phyloP scores from a whole-genome alignment of 1,140 invertebrate genomes.

The Pissodes strobi region DNA sequence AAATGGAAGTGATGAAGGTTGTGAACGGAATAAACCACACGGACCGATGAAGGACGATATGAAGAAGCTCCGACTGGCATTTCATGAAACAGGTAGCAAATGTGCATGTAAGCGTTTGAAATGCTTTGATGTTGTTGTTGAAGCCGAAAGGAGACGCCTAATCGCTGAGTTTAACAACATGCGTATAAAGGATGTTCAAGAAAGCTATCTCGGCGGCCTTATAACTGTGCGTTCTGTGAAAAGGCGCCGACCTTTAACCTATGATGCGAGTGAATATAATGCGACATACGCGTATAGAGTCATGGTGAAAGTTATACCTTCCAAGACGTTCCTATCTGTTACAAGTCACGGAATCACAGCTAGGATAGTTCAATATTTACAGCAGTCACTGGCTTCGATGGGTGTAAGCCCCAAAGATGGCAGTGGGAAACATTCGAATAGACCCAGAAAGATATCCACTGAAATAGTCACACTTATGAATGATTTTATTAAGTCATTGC shows the following conservation, averaged over 20 bases:
- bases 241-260: background rate
- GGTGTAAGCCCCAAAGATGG: slow-evolving; percentile 10
- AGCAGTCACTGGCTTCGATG: slow-evolving; percentile 4
- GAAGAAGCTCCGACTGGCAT: background rate
- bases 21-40: slow-evolving; percentile 6
- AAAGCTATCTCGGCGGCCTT: background rate
- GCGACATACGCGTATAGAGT: background rate
- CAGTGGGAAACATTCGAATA: slow-evolving; percentile 1
- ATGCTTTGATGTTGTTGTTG: slow-evolving; percentile 8
- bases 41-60: background rate
- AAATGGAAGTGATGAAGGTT: too few relatives aligned
- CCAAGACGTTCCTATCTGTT: slow-evolving; percentile 7
- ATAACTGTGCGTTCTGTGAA: background rate
- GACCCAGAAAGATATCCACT: background rate
- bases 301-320: slow-evolving; percentile 2
- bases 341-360: slow-evolving; percentile 1
- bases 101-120: background rate
- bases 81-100: background rate
- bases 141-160: background rate
- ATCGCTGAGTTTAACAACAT: slow-evolving; percentile 5
- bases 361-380: slow-evolving; percentile 9
- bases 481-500: slow-evolving; percentile 8
- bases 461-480: too few relatives aligned
- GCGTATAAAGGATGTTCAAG: background rate
- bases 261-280: too few relatives aligned